phyloP scores from a whole-genome alignment of 2,888 invertebrate genomes.

The Parnassius smintheus region DNA sequence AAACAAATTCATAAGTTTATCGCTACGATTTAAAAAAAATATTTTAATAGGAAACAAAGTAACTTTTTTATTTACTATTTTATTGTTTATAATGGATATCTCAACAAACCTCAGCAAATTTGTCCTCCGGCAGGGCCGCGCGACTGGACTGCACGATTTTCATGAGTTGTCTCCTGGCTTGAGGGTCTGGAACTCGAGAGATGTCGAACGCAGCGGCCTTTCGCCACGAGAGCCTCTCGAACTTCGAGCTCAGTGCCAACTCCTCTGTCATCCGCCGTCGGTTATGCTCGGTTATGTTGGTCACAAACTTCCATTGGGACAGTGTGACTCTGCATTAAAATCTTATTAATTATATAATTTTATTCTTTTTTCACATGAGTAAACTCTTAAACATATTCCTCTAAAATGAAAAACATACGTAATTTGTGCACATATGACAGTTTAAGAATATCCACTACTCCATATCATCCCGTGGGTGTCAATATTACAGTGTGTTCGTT shows the following conservation, averaged over 20 bases:
- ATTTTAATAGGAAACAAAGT: neutral
- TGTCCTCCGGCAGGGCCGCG: constrained; percentile 87
- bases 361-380: too few relatives aligned
- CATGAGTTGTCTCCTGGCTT: constrained; percentile 84
- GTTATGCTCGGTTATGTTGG: constrained; percentile 88
- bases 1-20: too few relatives aligned
- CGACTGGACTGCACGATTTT: constrained; percentile 86
- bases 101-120: constrained; percentile 82
- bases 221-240: constrained; percentile 87
- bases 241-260: constrained; percentile 85
- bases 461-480: too few relatives aligned
- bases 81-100: too few relatives aligned
- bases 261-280: constrained; percentile 87
- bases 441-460: too few relatives aligned
- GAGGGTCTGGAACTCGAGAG: constrained; percentile 84
- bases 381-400: too few relatives aligned
- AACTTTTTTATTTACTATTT: too few relatives aligned
- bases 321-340: constrained; percentile 77
- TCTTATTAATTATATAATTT: too few relatives aligned
- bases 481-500: too few relatives aligned
- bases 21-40: too few relatives aligned
- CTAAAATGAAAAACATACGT: too few relatives aligned
- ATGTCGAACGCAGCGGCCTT: constrained; percentile 86
- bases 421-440: too few relatives aligned
- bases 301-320: constrained; percentile 88